Conservation (phyloP, 2,888 invertebrate species). For the Augiades crinisus region DNA sequence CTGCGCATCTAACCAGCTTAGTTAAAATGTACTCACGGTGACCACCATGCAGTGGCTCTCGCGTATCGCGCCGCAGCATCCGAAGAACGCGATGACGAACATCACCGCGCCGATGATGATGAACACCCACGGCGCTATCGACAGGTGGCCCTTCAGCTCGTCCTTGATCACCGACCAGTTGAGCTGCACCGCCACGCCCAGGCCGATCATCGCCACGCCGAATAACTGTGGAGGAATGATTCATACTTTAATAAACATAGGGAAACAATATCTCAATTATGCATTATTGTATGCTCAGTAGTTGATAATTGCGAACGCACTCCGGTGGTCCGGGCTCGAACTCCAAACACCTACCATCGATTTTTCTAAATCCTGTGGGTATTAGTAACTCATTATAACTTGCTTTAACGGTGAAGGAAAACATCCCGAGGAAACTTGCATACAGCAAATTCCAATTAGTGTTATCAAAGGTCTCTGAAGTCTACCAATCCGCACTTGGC, state of each 20-base stretch:
- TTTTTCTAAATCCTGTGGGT: too few species aligned
- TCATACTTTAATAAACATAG: too few species aligned
- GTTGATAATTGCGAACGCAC: too few species aligned
- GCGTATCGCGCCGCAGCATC: slow-evolving; percentile 94
- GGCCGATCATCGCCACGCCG: slow-evolving; percentile 84
- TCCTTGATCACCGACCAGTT: slow-evolving; percentile 78
- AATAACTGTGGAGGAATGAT: slow-evolving; percentile 84
- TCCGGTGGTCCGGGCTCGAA: too few species aligned
- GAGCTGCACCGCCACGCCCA: slow-evolving; percentile 84
- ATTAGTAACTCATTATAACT: too few species aligned
- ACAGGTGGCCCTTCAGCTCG: slow-evolving; percentile 66
- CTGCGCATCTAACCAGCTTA: too few species aligned
- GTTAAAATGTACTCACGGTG: slow-evolving; percentile 89
- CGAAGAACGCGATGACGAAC: slow-evolving; percentile 92
- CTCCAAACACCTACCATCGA: too few species aligned
- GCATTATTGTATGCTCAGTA: background rate
- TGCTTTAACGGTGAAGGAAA: too few species aligned
- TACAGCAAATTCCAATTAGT: too few species aligned
- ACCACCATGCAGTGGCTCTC: slow-evolving; percentile 95
- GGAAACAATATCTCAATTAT: slow-evolving; percentile 29
- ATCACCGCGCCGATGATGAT: slow-evolving; percentile 86
- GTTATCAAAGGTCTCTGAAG: too few species aligned
- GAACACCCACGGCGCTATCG: slow-evolving; percentile 83
- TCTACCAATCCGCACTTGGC: too few species aligned
- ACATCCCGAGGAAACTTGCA: too few species aligned